phyloP scores from a whole-genome alignment of 1,140 invertebrate genomes.

The Orius insidiosus region DNA sequence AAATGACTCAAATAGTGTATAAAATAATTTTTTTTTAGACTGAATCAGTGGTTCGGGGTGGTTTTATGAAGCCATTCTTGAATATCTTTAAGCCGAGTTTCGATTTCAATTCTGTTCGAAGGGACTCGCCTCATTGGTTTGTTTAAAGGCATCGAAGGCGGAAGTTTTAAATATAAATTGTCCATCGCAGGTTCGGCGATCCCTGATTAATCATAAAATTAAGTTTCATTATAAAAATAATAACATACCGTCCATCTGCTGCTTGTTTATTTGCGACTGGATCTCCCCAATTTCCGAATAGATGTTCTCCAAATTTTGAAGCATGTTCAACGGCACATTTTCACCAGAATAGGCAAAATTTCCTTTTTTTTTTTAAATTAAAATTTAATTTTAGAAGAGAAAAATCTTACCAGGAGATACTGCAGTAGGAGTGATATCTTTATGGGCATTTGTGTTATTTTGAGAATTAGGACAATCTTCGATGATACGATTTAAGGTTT shows the following conservation, averaged over 20 bases:
- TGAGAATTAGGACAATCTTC: conserved; percentile 22
- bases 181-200: too few species aligned
- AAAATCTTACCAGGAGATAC: conserved; percentile 8
- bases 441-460: neutral
- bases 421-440: neutral
- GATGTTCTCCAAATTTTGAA: conserved; percentile 48
- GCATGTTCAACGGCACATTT: conserved; percentile 47
- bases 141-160: neutral
- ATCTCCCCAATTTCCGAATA: conserved; percentile 54
- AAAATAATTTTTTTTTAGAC: neutral
- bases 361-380: too few species aligned
- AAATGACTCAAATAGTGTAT: neutral
- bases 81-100: conserved; percentile 8
- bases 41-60: conserved; percentile 2
- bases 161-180: too few species aligned
- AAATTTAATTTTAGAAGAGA: neutral
- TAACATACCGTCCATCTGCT: conserved; percentile 23
- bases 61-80: conserved; percentile 10
- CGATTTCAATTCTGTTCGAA: conserved; percentile 6
- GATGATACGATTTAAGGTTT: conserved; percentile 33
- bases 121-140: neutral
- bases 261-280: conserved; percentile 45
- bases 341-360: neutral
- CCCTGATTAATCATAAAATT: too few species aligned
- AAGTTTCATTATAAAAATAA: too few species aligned